Evolutionary conservation across 2,113 vertebrate genomes (phyloP), one percentile per base, ranked within the genome.

Genomic region (Rhipidura dahli): DNA sequence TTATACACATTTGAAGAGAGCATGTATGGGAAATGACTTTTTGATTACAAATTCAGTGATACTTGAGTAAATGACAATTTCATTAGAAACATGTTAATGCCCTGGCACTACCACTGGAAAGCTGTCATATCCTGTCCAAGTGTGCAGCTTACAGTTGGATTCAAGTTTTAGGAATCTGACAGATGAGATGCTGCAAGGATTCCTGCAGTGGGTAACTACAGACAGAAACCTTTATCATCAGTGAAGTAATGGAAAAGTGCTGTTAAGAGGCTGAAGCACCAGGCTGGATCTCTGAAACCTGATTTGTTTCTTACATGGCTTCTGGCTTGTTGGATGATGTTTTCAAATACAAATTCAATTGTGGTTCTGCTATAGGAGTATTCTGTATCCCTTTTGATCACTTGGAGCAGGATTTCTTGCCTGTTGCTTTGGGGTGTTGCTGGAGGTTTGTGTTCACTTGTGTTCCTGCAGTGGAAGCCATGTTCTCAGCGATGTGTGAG

Each of bases 401-500:
- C 40, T 61, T 1, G 2, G 35, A 7, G 42, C 1, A 1, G 22
- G 39, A 16, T 70, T 70, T 88, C 35, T 80, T 75, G 33, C 27
- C 17, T 50, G 10, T 24, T 47, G n/a, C 14, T 68, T 35, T n/a
- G 75, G 35, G 27, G 2, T 49, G 2, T 37, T 83, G 68, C 2
- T 75, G 76, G 50, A 61, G 28, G 33, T 59, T 11, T 83, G 35
- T 81, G 44, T 63, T 42, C 4, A 0, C 27, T 64, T 96, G 64
- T 96, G 78, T 92, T 33, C 61, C 60, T 49, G 31, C 86, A 99
- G 99, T 99, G 98, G 99, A 99, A 86, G 94, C 98, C 77, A 99
- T 99, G 99, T 99, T 99, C 91, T 98, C 99, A 11, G 98, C 99
- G 0, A 99, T 99, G 99, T 99, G 99, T 14, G 99, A 99, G 14